These are phyloP conservation scores for Meloidogyne exigua DNA, from an alignment of 1,140 invertebrate species.

Conservation along the genomic window DNA sequence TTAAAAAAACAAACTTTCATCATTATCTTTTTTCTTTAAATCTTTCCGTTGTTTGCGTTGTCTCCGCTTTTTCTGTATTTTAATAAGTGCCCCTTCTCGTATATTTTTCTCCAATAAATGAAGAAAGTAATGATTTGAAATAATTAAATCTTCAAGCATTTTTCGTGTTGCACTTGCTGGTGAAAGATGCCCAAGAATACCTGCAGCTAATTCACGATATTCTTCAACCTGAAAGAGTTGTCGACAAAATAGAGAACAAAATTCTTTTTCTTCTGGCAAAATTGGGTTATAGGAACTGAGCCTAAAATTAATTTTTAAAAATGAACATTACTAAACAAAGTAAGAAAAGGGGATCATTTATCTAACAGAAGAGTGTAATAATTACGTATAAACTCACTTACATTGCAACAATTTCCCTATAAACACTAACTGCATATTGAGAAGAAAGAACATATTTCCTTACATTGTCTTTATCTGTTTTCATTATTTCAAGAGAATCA, in stretches of 20 bases:
- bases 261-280: constrained; percentile 29
- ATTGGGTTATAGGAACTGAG: constrained; percentile 14
- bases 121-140: constrained; percentile 47
- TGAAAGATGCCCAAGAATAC: constrained; percentile 22
- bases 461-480: constrained; percentile 31
- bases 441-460: constrained; percentile 32
- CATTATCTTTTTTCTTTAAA: constrained; percentile 19
- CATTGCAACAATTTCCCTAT: constrained; percentile 41
- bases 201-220: constrained; percentile 36
- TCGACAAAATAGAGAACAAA: constrained; percentile 26
- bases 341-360: too few species aligned
- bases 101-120: constrained; percentile 42
- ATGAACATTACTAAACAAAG: too few species aligned
- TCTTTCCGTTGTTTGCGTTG: constrained; percentile 25
- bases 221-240: constrained; percentile 43
- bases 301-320: constrained; percentile 1
- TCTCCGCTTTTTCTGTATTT: constrained; percentile 38
- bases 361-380: too few species aligned
- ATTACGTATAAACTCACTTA: too few species aligned
- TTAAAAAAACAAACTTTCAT: constrained; percentile 5
- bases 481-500: constrained; percentile 34
- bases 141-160: constrained; percentile 46
- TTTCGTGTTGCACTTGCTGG: constrained; percentile 28
- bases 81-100: constrained; percentile 26
- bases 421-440: constrained; percentile 36